A percentile compares a stretch with the other conserved stretches of the same genome.
Conservation (phyloP, 2,113 vertebrate species). For the Pedetes capensis region DNA sequence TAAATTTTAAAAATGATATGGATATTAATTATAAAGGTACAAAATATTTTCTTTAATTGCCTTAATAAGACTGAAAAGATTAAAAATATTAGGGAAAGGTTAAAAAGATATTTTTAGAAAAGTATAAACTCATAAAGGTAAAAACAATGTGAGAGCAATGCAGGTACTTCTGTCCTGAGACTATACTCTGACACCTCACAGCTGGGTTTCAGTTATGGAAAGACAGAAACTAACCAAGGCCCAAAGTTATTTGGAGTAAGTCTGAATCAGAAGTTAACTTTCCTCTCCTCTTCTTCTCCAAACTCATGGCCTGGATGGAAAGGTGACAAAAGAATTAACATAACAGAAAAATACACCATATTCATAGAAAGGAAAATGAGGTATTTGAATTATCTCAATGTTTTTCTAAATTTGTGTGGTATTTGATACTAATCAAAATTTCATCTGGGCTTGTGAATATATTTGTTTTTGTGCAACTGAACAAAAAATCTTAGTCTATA, state of each 20-base stretch:
- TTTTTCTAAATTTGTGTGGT: background rate
- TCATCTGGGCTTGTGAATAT: background rate
- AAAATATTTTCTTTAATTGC: background rate
- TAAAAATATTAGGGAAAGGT: background rate
- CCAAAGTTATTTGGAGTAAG: background rate
- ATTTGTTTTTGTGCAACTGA: background rate
- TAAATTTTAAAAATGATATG: background rate
- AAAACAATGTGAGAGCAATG: background rate
- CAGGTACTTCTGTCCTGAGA: background rate
- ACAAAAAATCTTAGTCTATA: background rate
- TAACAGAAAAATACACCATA: too few species aligned
- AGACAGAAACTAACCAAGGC: background rate
- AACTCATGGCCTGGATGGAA: background rate
- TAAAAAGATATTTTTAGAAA: background rate
- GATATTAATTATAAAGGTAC: background rate
- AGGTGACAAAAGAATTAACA: background rate
- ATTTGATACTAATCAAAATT: background rate
- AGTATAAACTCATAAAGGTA: background rate
- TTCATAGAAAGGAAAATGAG: background rate
- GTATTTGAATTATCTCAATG: background rate
- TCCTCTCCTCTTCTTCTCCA: background rate
- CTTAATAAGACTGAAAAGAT: background rate
- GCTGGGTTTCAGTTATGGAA: background rate
- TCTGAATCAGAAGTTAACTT: rapidly evolving
- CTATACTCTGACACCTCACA: background rate